Conservation (phyloP, 2,113 vertebrate genomes). For the Monopterus albus region DNA sequence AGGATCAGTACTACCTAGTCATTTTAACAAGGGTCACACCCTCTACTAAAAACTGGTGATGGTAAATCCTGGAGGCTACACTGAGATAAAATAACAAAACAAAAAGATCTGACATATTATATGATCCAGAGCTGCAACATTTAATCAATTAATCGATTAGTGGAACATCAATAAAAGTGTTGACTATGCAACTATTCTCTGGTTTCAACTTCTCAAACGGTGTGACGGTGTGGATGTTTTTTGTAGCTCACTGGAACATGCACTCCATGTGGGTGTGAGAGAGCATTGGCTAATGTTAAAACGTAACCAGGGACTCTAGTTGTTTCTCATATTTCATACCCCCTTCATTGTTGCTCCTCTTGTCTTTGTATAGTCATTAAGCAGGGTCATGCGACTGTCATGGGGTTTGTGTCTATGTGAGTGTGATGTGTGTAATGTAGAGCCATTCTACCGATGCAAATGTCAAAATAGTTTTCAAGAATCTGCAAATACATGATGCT, state of each 20-base stretch:
- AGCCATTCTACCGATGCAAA: too few species aligned
- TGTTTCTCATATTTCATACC: not conserved
- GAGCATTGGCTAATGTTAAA: not conserved
- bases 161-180: too few species aligned
- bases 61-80: not conserved
- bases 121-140: too few species aligned
- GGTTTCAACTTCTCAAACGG: too few species aligned
- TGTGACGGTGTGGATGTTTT: too few species aligned
- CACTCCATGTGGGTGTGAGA: not conserved
- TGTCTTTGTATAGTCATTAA: not conserved
- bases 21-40: not conserved
- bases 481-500: not conserved
- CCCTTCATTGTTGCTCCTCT: not conserved
- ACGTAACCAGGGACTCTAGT: not conserved
- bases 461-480: conserved; percentile 24
- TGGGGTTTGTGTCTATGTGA: not conserved
- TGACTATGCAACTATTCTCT: too few species aligned
- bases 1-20: too few species aligned
- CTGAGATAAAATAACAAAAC: not conserved
- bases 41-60: not conserved
- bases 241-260: not conserved
- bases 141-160: too few species aligned
- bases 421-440: not conserved
- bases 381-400: not conserved
- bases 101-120: not conserved